Evolutionary conservation across 2,888 invertebrate genomes (phyloP).

Genomic region (Eristalis intricaria): DNA sequence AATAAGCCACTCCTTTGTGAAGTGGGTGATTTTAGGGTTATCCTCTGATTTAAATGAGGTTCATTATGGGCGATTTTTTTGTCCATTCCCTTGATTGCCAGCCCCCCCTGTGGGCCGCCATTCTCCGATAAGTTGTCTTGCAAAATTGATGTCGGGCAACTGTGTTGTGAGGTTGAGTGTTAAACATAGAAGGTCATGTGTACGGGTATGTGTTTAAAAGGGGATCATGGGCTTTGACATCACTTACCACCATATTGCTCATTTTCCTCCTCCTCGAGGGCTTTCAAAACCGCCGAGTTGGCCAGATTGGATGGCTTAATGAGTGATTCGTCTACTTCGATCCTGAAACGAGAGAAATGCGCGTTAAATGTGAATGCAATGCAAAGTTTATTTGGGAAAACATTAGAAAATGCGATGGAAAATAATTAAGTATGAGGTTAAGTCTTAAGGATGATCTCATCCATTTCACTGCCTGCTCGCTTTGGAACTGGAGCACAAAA

Average conservation of each 20-base stretch:
- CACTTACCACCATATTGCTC: slow-evolving; percentile 85
- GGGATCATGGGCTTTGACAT: not conserved
- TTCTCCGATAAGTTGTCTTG: not conserved
- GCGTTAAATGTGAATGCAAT: no score
- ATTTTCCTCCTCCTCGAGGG: slow-evolving; percentile 92
- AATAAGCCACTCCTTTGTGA: slow-evolving; percentile 19
- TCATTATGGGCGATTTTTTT: slow-evolving; percentile 13
- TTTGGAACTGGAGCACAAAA: no score
- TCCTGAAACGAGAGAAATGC: slow-evolving; percentile 83
- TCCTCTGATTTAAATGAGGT: slow-evolving; percentile 26
- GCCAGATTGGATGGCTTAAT: slow-evolving; percentile 89
- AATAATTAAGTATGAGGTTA: no score
- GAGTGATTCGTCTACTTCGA: slow-evolving; percentile 88
- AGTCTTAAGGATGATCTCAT: no score
- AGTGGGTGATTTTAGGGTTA: slow-evolving; percentile 1
- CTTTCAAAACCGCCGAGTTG: slow-evolving; percentile 91
- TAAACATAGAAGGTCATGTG: not conserved
- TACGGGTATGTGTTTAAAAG: not conserved
- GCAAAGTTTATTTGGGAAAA: no score
- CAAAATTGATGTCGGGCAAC: not conserved
- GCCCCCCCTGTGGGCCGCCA: not conserved
- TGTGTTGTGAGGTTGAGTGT: not conserved
- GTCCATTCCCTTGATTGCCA: not conserved
- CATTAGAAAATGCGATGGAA: no score
- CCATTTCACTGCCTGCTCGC: no score